Evolutionary conservation across 2,888 invertebrate genomes (phyloP).

Genomic region (Isotomurus palustris): DNA sequence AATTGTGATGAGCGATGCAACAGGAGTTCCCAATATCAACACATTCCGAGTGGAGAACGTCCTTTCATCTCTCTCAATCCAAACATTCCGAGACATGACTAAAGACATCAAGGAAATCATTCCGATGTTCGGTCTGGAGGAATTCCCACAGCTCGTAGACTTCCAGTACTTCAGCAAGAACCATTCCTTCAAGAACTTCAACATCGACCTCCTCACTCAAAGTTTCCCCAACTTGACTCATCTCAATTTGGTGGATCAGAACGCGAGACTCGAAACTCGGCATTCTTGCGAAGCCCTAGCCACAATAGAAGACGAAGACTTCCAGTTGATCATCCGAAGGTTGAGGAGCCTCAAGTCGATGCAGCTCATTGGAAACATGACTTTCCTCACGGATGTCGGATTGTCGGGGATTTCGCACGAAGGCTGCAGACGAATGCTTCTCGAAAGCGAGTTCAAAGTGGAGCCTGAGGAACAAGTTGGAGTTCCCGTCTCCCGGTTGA

Average conservation of each 20-base stretch:
- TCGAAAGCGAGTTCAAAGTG: slow-evolving; percentile 4
- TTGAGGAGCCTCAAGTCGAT: slow-evolving; percentile 24
- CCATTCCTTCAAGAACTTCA: slow-evolving; percentile 40
- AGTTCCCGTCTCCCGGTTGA: slow-evolving; percentile 18
- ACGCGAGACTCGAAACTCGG: slow-evolving; percentile 38
- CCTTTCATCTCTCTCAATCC: slow-evolving; percentile 27
- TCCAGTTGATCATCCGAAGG: slow-evolving; percentile 35
- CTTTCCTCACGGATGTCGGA: slow-evolving; percentile 40
- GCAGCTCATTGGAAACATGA: slow-evolving; percentile 40
- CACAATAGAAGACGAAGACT: slow-evolving; percentile 40
- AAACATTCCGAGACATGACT: slow-evolving; percentile 30
- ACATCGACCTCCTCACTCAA: slow-evolving; percentile 29
- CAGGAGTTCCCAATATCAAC: slow-evolving; percentile 16
- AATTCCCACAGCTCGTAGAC: slow-evolving; percentile 23
- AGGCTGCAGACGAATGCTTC: slow-evolving; percentile 29
- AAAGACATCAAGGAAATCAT: slow-evolving; percentile 20
- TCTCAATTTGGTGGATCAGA: slow-evolving; percentile 44
- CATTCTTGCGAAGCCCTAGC: slow-evolving; percentile 43
- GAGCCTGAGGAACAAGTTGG: slow-evolving; percentile 20
- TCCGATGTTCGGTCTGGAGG: slow-evolving; percentile 22
- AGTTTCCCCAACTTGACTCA: slow-evolving; percentile 38
- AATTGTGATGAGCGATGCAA: slow-evolving; percentile 38
- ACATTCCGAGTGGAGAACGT: slow-evolving; percentile 4
- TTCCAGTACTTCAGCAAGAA: slow-evolving; percentile 44
- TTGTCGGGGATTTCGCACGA: slow-evolving; percentile 35